These are phyloP conservation scores for Metaphire vulgaris DNA, from an alignment of 1,140 invertebrate species.

Conservation along the genomic window DNA sequence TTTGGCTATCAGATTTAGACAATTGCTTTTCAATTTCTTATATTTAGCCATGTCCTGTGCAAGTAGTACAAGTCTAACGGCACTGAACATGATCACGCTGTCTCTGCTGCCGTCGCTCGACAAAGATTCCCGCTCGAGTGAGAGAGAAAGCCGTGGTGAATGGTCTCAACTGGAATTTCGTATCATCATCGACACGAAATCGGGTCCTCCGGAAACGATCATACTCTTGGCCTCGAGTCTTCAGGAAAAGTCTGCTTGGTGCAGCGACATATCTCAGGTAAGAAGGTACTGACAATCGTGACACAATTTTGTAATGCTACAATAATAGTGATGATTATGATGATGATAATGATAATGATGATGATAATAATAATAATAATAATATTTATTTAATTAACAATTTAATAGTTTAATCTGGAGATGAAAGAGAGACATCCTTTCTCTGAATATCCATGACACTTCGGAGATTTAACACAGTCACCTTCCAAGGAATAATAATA, in stretches of 20 bases:
- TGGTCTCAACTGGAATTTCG: constrained; percentile 81
- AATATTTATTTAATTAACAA: too few species aligned
- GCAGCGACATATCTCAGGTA: constrained; percentile 78
- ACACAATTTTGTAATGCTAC: background rate
- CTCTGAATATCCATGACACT: too few species aligned
- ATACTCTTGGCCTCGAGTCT: constrained; percentile 73
- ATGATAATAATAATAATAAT: background rate
- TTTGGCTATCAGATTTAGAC: too few species aligned
- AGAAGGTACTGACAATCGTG: constrained; percentile 3
- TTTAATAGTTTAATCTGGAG: too few species aligned
- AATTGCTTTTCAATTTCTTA: too few species aligned
- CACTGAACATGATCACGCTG: constrained; percentile 28
- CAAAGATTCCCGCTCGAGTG: background rate
- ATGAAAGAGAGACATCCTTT: too few species aligned
- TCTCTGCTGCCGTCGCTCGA: background rate
- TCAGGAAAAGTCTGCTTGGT: constrained; percentile 90
- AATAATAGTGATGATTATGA: background rate
- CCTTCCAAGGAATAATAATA: background rate
- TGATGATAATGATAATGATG: too few species aligned
- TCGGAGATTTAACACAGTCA: too few species aligned
- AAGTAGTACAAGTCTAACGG: constrained; percentile 39
- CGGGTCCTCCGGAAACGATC: constrained; percentile 59
- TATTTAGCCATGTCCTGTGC: constrained; percentile 44
- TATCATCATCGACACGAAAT: constrained; percentile 61
- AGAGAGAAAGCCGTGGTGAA: too few species aligned